Conservation (phyloP, 2,113 vertebrate genomes). For the Meles meles region DNA sequence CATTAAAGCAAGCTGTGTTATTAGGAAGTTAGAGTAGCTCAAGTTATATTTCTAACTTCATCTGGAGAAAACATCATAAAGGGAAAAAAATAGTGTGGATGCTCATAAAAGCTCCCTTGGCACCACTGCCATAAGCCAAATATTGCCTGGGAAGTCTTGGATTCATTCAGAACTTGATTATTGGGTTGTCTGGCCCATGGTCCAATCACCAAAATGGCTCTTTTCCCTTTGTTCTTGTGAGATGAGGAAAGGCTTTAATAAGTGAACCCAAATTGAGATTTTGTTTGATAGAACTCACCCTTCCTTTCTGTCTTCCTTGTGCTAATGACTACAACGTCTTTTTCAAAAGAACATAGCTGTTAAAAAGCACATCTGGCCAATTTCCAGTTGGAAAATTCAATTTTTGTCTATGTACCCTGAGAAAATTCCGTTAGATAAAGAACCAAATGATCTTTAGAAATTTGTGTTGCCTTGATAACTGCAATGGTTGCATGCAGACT, state of each 20-base stretch:
- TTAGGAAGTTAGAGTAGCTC: not conserved
- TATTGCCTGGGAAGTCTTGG: not conserved
- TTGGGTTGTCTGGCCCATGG: not conserved
- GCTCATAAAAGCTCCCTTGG: not conserved
- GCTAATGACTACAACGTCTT: not conserved
- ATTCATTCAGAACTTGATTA: not conserved
- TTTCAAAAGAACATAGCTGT: not conserved
- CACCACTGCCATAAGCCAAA: not conserved
- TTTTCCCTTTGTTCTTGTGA: not conserved
- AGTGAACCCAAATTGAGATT: slow-evolving; percentile 29
- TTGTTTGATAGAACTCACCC: not conserved
- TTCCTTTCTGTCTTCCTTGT: not conserved
- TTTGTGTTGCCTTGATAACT: not conserved
- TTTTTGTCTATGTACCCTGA: not conserved
- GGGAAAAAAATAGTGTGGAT: not conserved
- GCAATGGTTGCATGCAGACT: not conserved
- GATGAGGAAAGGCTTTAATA: slow-evolving; percentile 47
- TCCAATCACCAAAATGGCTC: not conserved
- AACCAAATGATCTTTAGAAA: not conserved
- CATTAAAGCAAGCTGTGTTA: not conserved
- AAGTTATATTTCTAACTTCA: not conserved
- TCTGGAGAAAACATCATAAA: not conserved
- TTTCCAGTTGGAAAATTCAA: slow-evolving; percentile 6
- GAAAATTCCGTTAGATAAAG: not conserved
- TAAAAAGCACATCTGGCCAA: not conserved